phyloP scores from a whole-genome alignment of 37 sponge, comb jelly and placozoan genomes.

The Ianthella basta region DNA sequence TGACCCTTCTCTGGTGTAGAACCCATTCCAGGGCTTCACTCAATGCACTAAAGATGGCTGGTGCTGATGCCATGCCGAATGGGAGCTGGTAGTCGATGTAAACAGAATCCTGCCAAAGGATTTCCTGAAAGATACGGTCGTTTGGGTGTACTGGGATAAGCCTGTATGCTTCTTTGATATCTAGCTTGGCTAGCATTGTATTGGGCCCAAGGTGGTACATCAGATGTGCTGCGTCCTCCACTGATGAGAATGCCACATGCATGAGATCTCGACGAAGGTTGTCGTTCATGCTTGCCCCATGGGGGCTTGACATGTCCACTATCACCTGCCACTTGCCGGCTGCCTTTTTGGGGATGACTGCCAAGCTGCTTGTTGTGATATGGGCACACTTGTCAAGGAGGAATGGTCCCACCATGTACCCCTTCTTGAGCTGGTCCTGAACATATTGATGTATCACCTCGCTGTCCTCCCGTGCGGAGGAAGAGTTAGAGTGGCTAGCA shows the following conservation, averaged over 20 bases:
- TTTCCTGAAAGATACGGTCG: not conserved
- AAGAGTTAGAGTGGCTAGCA: not conserved
- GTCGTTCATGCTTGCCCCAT: not conserved
- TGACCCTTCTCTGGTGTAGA: not conserved
- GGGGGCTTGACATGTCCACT: constrained; percentile 1
- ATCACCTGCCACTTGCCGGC: constrained; percentile 5
- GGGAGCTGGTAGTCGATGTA: constrained; percentile 27
- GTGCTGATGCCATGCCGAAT: constrained; percentile 21
- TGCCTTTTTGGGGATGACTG: constrained; percentile 13
- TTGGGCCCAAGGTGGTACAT: not conserved
- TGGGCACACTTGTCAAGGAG: not conserved
- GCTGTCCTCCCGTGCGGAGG: not conserved
- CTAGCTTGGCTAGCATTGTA: not conserved
- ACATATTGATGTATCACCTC: not conserved
- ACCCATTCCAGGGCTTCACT: constrained; percentile 23
- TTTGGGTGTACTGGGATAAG: constrained; percentile 11
- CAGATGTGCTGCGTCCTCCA: constrained; percentile 2
- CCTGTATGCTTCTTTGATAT: not conserved
- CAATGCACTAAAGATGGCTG: constrained; percentile 16
- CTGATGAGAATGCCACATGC: constrained; percentile 1
- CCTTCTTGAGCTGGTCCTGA: not conserved
- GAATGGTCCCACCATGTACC: constrained; percentile 28
- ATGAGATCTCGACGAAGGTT: constrained; percentile 16
- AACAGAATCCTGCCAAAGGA: not conserved
- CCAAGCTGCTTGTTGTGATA: not conserved